Conservation (phyloP, 2,888 invertebrate genomes). For the Crocallis elinguaria region DNA sequence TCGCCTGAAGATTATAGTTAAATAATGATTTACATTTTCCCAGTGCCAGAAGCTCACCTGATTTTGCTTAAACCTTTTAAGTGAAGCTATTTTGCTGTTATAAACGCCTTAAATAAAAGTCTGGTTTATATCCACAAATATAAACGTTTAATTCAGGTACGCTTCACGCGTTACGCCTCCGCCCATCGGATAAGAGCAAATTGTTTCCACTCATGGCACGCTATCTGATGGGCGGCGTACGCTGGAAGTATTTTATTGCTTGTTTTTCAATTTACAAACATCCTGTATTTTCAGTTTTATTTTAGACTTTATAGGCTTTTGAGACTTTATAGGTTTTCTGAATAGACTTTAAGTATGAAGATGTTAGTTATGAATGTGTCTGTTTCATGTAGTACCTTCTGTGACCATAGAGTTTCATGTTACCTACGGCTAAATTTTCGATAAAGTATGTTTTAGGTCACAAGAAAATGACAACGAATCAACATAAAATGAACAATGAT, state of each 20-base stretch:
- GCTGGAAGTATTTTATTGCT: constrained; percentile 34
- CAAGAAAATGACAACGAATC: too few relatives aligned
- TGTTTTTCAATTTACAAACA: constrained; percentile 38
- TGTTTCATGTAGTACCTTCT: too few relatives aligned
- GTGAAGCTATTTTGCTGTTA: too few relatives aligned
- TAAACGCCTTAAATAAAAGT: constrained; percentile 3
- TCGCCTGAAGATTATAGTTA: too few relatives aligned
- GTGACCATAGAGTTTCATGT: too few relatives aligned
- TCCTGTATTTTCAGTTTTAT: constrained; percentile 1
- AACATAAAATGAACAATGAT: too few relatives aligned
- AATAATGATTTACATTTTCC: too few relatives aligned
- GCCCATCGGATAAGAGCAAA: constrained; percentile 78
- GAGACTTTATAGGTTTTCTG: neutral
- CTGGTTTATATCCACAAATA: constrained; percentile 26
- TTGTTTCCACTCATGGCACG: constrained; percentile 75
- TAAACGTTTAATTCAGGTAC: constrained; percentile 55
- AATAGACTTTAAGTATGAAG: too few relatives aligned
- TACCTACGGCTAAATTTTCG: too few relatives aligned
- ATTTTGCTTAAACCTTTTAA: too few relatives aligned
- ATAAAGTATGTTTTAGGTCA: too few relatives aligned
- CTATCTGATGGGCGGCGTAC: constrained; percentile 69
- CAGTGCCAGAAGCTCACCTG: too few relatives aligned
- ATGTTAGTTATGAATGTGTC: neutral
- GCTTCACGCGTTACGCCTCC: constrained; percentile 37
- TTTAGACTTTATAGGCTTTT: neutral